A percentile compares a stretch with the other conserved stretches of the same genome.
These are phyloP conservation scores for Lophochroa leadbeateri DNA, from an alignment of 2,113 vertebrate species.

Conservation along the genomic window DNA sequence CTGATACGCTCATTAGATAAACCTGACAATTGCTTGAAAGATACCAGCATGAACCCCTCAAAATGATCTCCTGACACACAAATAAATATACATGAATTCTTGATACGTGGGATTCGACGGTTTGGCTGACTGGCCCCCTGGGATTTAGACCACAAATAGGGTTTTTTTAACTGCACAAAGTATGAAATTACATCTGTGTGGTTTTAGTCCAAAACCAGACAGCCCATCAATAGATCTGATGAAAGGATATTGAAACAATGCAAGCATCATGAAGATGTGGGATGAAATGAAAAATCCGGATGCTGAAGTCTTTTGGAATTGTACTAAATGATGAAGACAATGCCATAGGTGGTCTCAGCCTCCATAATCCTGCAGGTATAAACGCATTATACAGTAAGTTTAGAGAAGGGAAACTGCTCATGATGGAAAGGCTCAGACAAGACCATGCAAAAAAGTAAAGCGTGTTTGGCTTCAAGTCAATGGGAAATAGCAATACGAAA, in stretches of 20 bases:
- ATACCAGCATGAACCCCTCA: not conserved
- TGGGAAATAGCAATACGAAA: not conserved
- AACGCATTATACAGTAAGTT: not conserved
- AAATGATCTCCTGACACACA: not conserved
- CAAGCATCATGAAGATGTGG: not conserved
- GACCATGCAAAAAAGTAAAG: not conserved
- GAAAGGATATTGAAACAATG: constrained; percentile 7
- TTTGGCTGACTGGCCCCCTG: not conserved
- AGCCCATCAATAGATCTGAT: not conserved
- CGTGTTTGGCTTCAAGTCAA: not conserved
- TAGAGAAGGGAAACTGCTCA: not conserved
- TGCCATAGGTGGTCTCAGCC: not conserved
- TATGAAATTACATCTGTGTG: not conserved
- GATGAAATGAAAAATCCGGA: not conserved
- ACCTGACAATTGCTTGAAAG: not conserved
- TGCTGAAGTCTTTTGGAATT: not conserved
- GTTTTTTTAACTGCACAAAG: not conserved
- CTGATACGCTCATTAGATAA: not conserved
- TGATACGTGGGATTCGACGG: not conserved
- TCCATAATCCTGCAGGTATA: not conserved
- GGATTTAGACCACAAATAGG: not conserved
- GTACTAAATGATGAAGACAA: not conserved
- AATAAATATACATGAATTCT: not conserved
- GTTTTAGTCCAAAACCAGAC: constrained; percentile 4
- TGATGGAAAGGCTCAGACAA: not conserved